Base-by-base conservation (phyloP, 2,888 invertebrate genomes). In the Phengaris arion region DNA sequence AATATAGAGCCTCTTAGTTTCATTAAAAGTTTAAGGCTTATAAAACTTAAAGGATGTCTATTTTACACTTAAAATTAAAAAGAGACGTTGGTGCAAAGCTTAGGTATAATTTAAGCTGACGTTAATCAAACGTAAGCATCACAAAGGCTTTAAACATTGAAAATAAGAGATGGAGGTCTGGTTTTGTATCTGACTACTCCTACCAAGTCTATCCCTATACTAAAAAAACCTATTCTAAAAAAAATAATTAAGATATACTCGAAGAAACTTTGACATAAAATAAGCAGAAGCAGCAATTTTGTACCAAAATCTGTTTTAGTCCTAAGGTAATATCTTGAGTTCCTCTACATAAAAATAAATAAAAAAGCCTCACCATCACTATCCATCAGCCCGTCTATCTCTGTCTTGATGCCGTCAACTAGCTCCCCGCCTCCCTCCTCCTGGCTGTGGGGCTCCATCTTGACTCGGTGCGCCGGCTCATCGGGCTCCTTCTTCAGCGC, bases 301-400 rank as follows among this genome's bases (percentile, higher is more conserved):
- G 35, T 3, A 35, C 35, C 35, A 35, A 35, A 35, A 35, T 35
- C 35, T 35, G 35, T 35, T 35, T 35, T 22, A 22, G 22, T 22
- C 22, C 22, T 22, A 22, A 22, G 22, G 1, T 22, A 22, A 22
- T 22, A 22, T 22, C 22, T 22, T 22, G 22, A 22, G 22, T 22
- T 22, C 22, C 22, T 22, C 22, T 22, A 22, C 22, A 22, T 22
- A 22, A 35, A 2, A 3, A 2, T 35, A 35, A 35, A 35, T 35
- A 35, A 35, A 57, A 57, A 10, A 64, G 35, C 77, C 81, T 80
- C 76, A 93, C 93, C 93, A 80, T 94, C 93, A 72, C 90, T 91
- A 77, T 94, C 94, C 92, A 94, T 94, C 80, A 94, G 93, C 76
- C 93, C 93, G 83, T 94, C 94, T 77, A 94, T 94, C 82, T 94